Conservation (phyloP, 2,888 invertebrate species). For the Phoronis australis region DNA sequence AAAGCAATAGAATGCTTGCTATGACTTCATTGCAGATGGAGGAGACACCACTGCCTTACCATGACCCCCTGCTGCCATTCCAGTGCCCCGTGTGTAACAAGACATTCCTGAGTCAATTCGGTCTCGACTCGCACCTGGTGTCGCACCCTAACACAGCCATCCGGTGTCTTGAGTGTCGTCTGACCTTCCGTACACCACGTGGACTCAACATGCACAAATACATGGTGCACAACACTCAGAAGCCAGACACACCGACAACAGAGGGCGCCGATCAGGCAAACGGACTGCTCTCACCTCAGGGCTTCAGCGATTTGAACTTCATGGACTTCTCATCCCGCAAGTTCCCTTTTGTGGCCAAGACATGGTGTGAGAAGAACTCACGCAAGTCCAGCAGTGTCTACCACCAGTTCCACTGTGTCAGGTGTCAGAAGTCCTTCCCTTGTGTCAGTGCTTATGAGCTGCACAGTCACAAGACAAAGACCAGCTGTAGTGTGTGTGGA, state of each 20-base stretch:
- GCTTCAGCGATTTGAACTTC: conserved; percentile 61
- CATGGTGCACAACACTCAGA: conserved; percentile 60
- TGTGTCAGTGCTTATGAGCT: no score
- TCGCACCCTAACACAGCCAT: conserved; percentile 65
- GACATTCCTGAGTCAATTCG: conserved; percentile 60
- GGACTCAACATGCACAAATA: conserved; percentile 67
- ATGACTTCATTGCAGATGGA: conserved; percentile 1
- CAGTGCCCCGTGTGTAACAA: conserved; percentile 64
- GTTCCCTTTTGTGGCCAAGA: conserved; percentile 72
- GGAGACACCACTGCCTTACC: no score
- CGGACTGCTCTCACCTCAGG: no score
- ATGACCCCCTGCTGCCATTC: no score
- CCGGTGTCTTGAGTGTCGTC: conserved; percentile 69
- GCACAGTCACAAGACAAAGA: no score
- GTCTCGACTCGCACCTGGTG: conserved; percentile 65
- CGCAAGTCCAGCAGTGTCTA: conserved; percentile 36
- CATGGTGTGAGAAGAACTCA: conserved; percentile 64
- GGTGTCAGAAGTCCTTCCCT: no score
- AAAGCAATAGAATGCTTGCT: conserved; percentile 9
- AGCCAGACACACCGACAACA: no score
- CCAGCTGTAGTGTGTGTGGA: no score
- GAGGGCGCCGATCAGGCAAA: no score
- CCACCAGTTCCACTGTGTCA: no score
- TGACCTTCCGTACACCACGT: conserved; percentile 67
- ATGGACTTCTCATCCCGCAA: conserved; percentile 77